Base-by-base conservation (phyloP, 2,888 invertebrate species). In the Callyntrura sp. region DNA sequence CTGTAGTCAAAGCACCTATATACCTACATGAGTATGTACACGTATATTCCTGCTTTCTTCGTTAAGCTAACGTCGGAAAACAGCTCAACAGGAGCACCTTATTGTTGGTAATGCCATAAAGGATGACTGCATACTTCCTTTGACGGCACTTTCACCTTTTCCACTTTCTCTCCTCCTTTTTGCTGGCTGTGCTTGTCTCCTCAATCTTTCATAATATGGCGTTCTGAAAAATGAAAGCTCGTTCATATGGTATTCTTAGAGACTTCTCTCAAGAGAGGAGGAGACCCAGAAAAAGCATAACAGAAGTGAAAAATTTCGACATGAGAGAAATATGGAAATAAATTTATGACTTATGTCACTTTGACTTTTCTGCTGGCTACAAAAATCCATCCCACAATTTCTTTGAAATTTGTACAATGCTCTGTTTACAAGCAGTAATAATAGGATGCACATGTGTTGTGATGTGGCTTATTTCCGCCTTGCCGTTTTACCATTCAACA, bases 271-370 rank as follows among this genome's bases (percentile, higher is more conserved):
- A 28, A 76, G 55, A 76, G 51, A 76, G 20, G 20, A 55, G 11
- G n/a, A n/a, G n/a, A n/a, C n/a, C n/a, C 35, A 35, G 35, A 17
- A 17, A 68, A 14, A 35, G 68, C n/a, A 25, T 35, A 68, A 68
- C 35, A 3, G 17, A 43, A n/a, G 17, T 35, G 70, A 70, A 70
- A 20, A 76, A 76, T 55, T 11, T 48, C 73, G 48, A 73, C 51
- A 76, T 51, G 55, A 51, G 11, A n/a, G 45, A 70, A 68, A 70
- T 45, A 70, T 23, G 28, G 28, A 76, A 55, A 55, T 55, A 55
- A 76, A 76, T 55, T 23, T 76, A 25, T 48, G 28, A 14, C 25
- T 73, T 70, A 45, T 70, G 70, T 76, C 55, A 51, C 55, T 55
- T 51, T 73, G 23, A 73, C 73, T 51, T 76, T 76, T 25, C 55